These are phyloP conservation scores for Paracanthobrama guichenoti DNA, from an alignment of 2,113 vertebrate species.

Conservation along the genomic window DNA sequence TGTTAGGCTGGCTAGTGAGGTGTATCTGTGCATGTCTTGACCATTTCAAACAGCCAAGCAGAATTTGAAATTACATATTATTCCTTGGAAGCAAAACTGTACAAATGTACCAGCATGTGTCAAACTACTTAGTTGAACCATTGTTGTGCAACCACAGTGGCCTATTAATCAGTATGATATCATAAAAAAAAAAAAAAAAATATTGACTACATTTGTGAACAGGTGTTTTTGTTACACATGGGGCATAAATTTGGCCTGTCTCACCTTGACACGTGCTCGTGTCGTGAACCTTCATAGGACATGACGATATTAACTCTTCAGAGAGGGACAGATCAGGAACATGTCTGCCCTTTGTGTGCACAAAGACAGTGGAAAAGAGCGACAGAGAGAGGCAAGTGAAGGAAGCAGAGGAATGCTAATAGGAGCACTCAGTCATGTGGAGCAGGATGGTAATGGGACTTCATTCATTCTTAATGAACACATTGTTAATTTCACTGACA, in stretches of 20 bases:
- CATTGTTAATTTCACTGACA: constrained; percentile 55
- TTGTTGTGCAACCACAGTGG: neutral
- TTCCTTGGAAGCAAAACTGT: neutral
- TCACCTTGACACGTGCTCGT: constrained; percentile 33
- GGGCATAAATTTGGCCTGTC: constrained; percentile 3
- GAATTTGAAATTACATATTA: neutral
- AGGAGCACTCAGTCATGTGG: constrained; percentile 53
- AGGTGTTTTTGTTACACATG: neutral
- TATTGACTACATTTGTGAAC: neutral
- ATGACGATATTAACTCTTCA: constrained; percentile 15
- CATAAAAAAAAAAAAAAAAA: too few species aligned
- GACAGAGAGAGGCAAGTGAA: constrained; percentile 27
- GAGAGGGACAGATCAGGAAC: constrained; percentile 13
- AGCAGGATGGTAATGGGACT: constrained; percentile 43
- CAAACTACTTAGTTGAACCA: neutral
- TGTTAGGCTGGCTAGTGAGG: neutral
- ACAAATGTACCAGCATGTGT: neutral
- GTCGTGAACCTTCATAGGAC: constrained; percentile 25
- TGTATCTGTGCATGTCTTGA: neutral
- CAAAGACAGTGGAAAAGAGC: neutral
- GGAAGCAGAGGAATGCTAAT: constrained; percentile 52
- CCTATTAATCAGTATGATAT: neutral
- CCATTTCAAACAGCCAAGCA: neutral
- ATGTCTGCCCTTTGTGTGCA: constrained; percentile 30
- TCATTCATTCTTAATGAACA: constrained; percentile 60